Conservation (phyloP, 2,888 invertebrate genomes). For the Adela reaumurella region DNA sequence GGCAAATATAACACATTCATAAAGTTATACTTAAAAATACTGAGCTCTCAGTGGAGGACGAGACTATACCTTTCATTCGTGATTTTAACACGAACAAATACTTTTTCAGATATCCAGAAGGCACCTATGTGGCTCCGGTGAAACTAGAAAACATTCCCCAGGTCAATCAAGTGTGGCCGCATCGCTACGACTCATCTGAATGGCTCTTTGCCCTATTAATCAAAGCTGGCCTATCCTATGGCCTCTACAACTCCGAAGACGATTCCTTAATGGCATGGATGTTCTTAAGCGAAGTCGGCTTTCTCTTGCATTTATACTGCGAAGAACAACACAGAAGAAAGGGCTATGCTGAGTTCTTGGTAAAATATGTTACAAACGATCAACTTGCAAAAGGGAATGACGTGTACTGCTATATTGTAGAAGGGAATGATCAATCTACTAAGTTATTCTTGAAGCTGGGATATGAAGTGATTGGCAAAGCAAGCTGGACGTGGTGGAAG, state of each 20-base stretch:
- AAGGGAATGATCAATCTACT: conserved; percentile 20
- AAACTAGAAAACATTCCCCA: conserved; percentile 18
- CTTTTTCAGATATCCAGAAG: conserved; percentile 14
- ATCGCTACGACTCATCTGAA: conserved; percentile 19
- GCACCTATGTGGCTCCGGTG: conserved; percentile 17
- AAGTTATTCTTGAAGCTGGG: conserved; percentile 26
- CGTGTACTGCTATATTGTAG: conserved; percentile 21
- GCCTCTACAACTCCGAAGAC: conserved; percentile 19
- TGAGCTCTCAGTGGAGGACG: no score
- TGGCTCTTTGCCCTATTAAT: conserved; percentile 24
- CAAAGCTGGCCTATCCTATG: conserved; percentile 23
- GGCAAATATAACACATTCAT: no score
- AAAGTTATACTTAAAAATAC: no score
- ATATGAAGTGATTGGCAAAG: conserved; percentile 15
- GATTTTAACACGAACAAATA: no score
- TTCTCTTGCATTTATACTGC: conserved; percentile 27
- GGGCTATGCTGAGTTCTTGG: conserved; percentile 25
- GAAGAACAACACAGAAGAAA: conserved; percentile 24
- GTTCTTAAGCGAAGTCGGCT: conserved; percentile 25
- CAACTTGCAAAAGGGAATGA: conserved; percentile 19
- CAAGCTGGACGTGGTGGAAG: conserved; percentile 13
- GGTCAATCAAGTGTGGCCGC: conserved; percentile 26
- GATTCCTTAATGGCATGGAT: conserved; percentile 23
- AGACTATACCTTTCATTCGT: no score
- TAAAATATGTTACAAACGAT: conserved; percentile 24